A percentile compares a stretch with the other conserved stretches of the same genome.
These are phyloP conservation scores for Meta bourneti DNA, from an alignment of 2,888 invertebrate genomes.

Conservation along the genomic window DNA sequence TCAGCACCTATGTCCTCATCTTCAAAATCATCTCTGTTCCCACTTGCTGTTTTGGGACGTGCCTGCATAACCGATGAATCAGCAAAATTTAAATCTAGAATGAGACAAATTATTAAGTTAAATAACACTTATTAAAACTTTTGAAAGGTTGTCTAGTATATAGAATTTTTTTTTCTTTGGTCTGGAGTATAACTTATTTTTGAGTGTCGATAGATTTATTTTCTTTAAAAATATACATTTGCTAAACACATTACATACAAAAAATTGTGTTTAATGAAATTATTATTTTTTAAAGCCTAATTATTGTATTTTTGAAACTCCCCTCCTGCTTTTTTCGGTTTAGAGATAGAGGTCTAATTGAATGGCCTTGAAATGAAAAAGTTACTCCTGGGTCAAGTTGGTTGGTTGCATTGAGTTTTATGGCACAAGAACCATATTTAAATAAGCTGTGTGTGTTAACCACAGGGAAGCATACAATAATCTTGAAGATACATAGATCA, in stretches of 20 bases:
- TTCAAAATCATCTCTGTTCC: conserved; percentile 73
- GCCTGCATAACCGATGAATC: conserved; percentile 56
- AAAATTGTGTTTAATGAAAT: not conserved
- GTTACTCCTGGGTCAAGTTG: too few species aligned
- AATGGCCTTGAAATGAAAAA: too few species aligned
- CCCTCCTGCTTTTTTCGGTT: not conserved
- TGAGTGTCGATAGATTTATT: too few species aligned
- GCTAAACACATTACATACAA: not conserved
- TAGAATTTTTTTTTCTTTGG: not conserved
- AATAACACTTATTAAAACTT: not conserved
- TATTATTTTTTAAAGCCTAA: not conserved
- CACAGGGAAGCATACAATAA: too few species aligned
- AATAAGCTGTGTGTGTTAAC: too few species aligned
- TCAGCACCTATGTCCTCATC: conserved; percentile 73
- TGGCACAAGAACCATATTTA: too few species aligned
- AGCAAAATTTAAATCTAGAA: conserved; percentile 44
- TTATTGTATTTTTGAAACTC: not conserved
- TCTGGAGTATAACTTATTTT: not conserved
- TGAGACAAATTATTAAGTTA: not conserved
- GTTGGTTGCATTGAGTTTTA: too few species aligned
- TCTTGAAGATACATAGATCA: too few species aligned
- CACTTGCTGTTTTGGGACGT: conserved; percentile 73
- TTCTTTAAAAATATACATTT: too few species aligned
- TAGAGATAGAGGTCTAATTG: not conserved
- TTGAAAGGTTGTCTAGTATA: not conserved